Evolutionary conservation across 2,797 vertebrate genomes (phyloP), one percentile per base, ranked within the genome.

Genomic region (Alca torda): DNA sequence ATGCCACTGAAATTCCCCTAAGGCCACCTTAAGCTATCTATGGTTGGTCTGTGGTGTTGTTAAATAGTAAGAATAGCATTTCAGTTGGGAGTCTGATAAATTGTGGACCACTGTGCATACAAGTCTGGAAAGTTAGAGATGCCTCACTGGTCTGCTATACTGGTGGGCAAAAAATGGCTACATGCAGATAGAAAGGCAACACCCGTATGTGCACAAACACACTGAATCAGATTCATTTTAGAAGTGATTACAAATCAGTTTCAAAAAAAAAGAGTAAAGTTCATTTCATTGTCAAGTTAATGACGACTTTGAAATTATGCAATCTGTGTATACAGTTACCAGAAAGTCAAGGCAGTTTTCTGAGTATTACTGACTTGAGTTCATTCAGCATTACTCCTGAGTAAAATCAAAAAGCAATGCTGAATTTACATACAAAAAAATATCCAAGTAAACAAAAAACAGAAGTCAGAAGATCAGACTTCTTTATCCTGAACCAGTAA

Each of bases 201-300:
- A 80, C 5, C 11, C 4, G 0, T 13, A 70, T 1, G 11, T 19
- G 39, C 60, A 54, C 3, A 13, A 46, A 39, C 14, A 43, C 20
- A 48, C 3, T 3, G 16, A 69, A 79, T 41, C n/a, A 11, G 16
- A 31, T 59, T 75, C 19, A 25, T 39, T 76, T 92, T 6, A 48
- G 43, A 87, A 90, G 35, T 0, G 2, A 87, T 63, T 76, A 51
- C 51, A 60, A 61, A 83, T 35, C 73, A 30, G n/a, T 68, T 93
- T 64, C 59, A 73, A 83, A 41, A 65, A 82, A 65, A 69, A 84
- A 82, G 26, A 80, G 18, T 84, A 37, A 86, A 84, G 73, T 67
- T 84, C 39, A 65, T 53, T 67, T 78, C 39, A 84, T 28, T 79
- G 68, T 83, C 48, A 87, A 81, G 72, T 39, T 77, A 75, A 78